Base-by-base conservation (phyloP, 2,113 vertebrate species). In the Casuarius casuarius region DNA sequence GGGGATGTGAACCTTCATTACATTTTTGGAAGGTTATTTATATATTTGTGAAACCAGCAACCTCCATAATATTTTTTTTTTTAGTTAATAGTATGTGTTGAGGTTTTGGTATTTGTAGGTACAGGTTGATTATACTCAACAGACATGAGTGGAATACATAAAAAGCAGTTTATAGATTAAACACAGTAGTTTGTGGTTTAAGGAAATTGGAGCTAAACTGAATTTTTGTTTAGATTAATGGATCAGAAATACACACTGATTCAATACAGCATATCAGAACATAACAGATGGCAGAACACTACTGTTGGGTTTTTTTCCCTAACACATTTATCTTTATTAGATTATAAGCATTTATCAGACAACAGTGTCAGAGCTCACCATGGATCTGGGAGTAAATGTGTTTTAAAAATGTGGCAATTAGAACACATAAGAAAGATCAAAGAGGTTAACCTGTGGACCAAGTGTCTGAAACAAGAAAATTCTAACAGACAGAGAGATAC, bases 111-210 rank as follows among this genome's bases (percentile, higher is more conserved):
- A 96, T 92, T 93, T 96, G 79, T 88, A 91, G 75, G 75, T 61
- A 73, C 58, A 76, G 63, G 9, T 95, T 97, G 93, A 94, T 96
- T 96, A 90, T 35, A 84, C 95, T 96, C 68, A 91, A 54, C 49
- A 86, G 68, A 62, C 93, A 68, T 70, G 77, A 85, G 88, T 11
- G 2, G 54, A 89, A 93, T 78, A 87, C 15, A 20, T 73, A 91
- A 96, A 76, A 86, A 96, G 44, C 63, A 66, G 77, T 85, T 97
- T 66, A 84, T 86, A 91, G 97, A 92, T 96, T 58, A 97, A 96
- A 77, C 80, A 92, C 63, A 68, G 38, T 38, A 90, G 62, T 91
- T 76, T 78, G 25, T 79, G 28, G 12, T 77, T 92, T 68, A 59
- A 90, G 70, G 61, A 97, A 84, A 88, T 52, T 28, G 73, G 72